A percentile compares a stretch with the other conserved stretches of the same genome.
phyloP scores from a whole-genome alignment of 2,888 invertebrate genomes.

The Gerosis bhagava region DNA sequence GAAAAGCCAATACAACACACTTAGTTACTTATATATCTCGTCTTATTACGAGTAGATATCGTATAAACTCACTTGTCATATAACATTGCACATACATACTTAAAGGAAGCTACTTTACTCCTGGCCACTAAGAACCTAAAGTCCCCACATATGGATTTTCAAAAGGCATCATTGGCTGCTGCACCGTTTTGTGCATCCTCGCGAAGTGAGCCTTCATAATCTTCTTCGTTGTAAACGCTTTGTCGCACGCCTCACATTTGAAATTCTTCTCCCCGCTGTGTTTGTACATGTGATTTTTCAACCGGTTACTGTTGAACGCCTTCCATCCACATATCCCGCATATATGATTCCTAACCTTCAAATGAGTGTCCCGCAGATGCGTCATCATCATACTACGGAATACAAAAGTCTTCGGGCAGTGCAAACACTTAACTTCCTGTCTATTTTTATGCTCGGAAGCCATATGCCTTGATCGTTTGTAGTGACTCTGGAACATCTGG shows the following conservation, averaged over 20 bases:
- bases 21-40: too few relatives aligned
- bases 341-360: slow-evolving; percentile 64
- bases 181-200: slow-evolving; percentile 60
- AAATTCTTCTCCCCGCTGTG: slow-evolving; percentile 76
- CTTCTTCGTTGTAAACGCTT: slow-evolving; percentile 70
- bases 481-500: slow-evolving; percentile 62
- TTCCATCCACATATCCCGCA: slow-evolving; percentile 71
- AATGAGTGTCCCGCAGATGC: slow-evolving; percentile 63
- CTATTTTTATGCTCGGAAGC: slow-evolving; percentile 64
- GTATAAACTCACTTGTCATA: too few relatives aligned
- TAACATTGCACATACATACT: too few relatives aligned
- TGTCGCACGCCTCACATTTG: slow-evolving; percentile 66
- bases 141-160: slow-evolving; percentile 45
- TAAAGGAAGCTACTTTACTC: neutral
- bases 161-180: slow-evolving; percentile 44
- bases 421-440: slow-evolving; percentile 65
- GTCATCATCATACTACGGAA: slow-evolving; percentile 76
- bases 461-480: slow-evolving; percentile 68
- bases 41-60: too few relatives aligned
- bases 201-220: slow-evolving; percentile 68
- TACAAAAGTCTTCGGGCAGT: slow-evolving; percentile 71
- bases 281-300: slow-evolving; percentile 77
- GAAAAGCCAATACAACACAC: too few relatives aligned
- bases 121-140: slow-evolving; percentile 1
- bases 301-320: slow-evolving; percentile 68